Percentiles rank a stretch among this genome's conserved stretches.
phyloP scores from a whole-genome alignment of 2,888 invertebrate species.

The Drosophila rubida region DNA sequence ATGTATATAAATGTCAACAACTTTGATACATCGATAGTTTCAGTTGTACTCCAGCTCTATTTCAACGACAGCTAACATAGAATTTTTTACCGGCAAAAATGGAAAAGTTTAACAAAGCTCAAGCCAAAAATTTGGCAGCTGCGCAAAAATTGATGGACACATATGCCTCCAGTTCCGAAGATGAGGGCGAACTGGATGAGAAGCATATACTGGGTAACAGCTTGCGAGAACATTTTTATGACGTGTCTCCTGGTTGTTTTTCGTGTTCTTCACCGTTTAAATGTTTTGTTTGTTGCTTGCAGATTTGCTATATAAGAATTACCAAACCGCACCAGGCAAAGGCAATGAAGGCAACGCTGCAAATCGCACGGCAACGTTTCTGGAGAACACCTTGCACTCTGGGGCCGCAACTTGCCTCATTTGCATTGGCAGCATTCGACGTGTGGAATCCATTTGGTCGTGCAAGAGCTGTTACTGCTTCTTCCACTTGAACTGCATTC shows the following conservation, averaged over 20 bases:
- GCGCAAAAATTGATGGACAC: slow-evolving; percentile 85
- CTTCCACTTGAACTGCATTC: slow-evolving; percentile 95
- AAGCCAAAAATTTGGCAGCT: slow-evolving; percentile 85
- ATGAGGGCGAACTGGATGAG: slow-evolving; percentile 86
- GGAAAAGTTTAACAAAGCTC: slow-evolving; percentile 81
- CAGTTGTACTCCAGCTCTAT: background rate
- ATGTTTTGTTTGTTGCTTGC: slow-evolving; percentile 21
- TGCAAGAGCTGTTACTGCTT: slow-evolving; percentile 93
- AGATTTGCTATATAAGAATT: slow-evolving; percentile 86
- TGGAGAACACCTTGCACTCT: slow-evolving; percentile 92
- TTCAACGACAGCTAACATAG: background rate
- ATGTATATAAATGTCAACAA: background rate
- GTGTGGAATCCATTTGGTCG: slow-evolving; percentile 94
- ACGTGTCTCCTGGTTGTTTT: slow-evolving; percentile 47
- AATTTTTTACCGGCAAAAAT: slow-evolving; percentile 41
- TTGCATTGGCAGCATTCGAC: slow-evolving; percentile 94
- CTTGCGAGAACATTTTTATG: slow-evolving; percentile 22
- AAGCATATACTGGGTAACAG: slow-evolving; percentile 85
- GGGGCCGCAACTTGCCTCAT: slow-evolving; percentile 94
- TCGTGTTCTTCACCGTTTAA: background rate
- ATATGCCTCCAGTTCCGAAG: slow-evolving; percentile 86
- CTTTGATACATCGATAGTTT: background rate
- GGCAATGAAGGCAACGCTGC: slow-evolving; percentile 6
- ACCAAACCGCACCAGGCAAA: slow-evolving; percentile 73
- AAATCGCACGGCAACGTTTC: slow-evolving; percentile 84